phyloP scores from a whole-genome alignment of 2,888 invertebrate genomes.

The Octodonta nipae region DNA sequence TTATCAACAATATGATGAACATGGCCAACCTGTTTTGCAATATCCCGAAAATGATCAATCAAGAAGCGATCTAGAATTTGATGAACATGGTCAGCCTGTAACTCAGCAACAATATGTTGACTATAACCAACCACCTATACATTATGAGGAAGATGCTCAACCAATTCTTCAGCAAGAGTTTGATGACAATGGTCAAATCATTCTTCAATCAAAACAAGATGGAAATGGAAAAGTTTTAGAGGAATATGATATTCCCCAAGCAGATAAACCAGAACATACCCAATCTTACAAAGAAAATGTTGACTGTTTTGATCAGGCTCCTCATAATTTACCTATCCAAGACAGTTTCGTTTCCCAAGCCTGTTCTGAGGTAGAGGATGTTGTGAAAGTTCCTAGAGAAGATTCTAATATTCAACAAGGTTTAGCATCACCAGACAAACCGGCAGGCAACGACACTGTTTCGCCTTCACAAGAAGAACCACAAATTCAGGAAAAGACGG shows the following conservation, averaged over 20 bases:
- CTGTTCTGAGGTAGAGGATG: conserved; percentile 4
- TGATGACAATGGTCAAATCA: conserved; percentile 18
- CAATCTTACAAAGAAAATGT: too few species aligned
- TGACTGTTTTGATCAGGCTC: too few species aligned
- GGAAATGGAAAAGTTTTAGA: too few species aligned
- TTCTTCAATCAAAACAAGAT: too few species aligned
- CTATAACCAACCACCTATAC: conserved; percentile 13
- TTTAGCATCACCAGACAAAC: background rate
- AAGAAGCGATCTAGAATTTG: conserved; percentile 13
- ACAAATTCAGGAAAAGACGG: conserved; percentile 9
- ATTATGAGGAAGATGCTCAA: conserved; percentile 20
- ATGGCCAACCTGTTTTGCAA: conserved; percentile 15
- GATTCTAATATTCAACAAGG: conserved; percentile 3
- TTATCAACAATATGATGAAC: conserved; percentile 16
- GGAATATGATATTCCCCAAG: too few species aligned
- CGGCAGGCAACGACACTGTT: background rate
- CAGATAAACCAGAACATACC: too few species aligned
- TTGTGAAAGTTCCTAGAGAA: conserved; percentile 4
- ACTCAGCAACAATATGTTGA: conserved; percentile 14
- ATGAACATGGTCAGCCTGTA: conserved; percentile 17
- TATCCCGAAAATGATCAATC: conserved; percentile 17
- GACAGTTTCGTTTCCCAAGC: too few species aligned
- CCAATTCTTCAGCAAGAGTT: conserved; percentile 16
- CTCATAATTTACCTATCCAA: too few species aligned
- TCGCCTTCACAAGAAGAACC: conserved; percentile 2